Percentiles rank a stretch among this genome's conserved stretches.
Conservation (phyloP, 2,797 vertebrate genomes). For the Eulemur albifrons region DNA sequence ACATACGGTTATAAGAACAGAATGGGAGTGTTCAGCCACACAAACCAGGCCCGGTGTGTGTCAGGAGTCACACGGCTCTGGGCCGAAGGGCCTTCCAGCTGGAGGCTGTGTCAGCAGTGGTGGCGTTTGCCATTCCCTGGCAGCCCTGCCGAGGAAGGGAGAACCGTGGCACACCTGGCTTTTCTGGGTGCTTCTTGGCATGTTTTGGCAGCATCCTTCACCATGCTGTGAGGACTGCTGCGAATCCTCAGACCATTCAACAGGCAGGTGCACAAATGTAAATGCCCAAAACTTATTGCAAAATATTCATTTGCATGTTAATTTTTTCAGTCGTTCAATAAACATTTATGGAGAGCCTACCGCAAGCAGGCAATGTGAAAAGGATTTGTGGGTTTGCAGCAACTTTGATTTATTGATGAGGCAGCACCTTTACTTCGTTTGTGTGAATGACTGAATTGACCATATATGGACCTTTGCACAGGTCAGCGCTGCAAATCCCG, state of each 20-base stretch:
- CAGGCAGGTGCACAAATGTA: neutral
- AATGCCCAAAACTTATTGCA: neutral
- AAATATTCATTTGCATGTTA: constrained; percentile 20
- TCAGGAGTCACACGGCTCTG: neutral
- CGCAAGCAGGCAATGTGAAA: neutral
- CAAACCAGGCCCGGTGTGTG: accelerated
- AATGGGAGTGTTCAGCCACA: neutral
- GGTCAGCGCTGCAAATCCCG: neutral
- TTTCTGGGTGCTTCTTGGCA: accelerated
- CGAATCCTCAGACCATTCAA: neutral
- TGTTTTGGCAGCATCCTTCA: neutral
- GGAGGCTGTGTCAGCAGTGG: accelerated
- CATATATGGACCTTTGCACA: neutral
- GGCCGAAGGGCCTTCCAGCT: neutral
- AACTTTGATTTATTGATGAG: constrained; percentile 26
- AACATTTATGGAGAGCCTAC: constrained; percentile 24
- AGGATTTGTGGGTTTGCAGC: neutral
- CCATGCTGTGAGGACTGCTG: neutral
- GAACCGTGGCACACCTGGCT: accelerated
- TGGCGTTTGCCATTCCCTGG: neutral
- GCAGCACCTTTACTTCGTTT: neutral
- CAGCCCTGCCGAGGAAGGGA: accelerated
- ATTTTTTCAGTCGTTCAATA: neutral
- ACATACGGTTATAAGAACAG: neutral
- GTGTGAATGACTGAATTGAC: neutral